Evolutionary conservation across 2,797 vertebrate species (phyloP).

Genomic region (Sebastes ruberrimus): DNA sequence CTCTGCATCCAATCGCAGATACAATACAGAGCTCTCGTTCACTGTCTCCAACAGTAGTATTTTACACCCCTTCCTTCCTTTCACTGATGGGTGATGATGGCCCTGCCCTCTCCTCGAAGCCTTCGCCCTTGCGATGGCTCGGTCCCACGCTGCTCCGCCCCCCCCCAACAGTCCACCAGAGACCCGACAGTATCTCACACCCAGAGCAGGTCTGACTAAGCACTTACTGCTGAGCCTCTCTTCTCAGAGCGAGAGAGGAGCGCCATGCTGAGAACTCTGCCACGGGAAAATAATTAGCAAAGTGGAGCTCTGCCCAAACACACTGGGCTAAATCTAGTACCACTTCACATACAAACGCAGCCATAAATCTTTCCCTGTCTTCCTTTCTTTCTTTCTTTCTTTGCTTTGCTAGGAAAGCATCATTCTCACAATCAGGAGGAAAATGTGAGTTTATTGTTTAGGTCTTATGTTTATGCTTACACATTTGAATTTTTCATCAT

Average conservation of each 20-base stretch:
- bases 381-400: not conserved
- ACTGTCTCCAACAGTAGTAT: not conserved
- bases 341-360: conserved; percentile 66
- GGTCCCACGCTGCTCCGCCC: conserved; percentile 46
- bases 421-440: not conserved
- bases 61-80: conserved; percentile 17
- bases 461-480: not conserved
- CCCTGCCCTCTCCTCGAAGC: conserved; percentile 40
- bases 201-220: conserved; percentile 72
- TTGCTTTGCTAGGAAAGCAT: not conserved
- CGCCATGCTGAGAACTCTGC: conserved; percentile 76
- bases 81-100: conserved; percentile 41
- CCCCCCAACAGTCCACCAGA: conserved; percentile 55
- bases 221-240: conserved; percentile 66
- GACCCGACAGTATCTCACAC: conserved; percentile 68
- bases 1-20: not conserved
- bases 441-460: not conserved
- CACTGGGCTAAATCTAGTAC: conserved; percentile 70
- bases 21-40: not conserved
- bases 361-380: conserved; percentile 44
- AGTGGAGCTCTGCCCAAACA: conserved; percentile 76
- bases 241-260: conserved; percentile 64
- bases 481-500: not conserved
- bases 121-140: conserved; percentile 49
- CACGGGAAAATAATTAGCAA: conserved; percentile 81